These are phyloP conservation scores for Alectura lathami DNA, from an alignment of 2,113 vertebrate genomes.

Conservation along the genomic window DNA sequence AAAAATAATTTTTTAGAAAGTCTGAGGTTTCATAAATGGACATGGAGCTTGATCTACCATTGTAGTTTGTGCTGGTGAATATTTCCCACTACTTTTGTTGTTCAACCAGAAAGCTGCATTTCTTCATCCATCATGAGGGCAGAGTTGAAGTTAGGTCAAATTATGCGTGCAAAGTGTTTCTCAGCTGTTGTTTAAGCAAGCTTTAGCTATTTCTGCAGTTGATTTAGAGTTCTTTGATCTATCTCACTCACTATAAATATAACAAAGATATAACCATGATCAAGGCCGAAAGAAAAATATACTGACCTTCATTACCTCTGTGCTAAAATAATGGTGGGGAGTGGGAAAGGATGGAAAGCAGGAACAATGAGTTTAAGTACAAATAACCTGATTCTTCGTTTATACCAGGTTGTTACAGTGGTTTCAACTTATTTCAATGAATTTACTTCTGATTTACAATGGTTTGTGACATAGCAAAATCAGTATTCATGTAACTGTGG, in stretches of 20 bases:
- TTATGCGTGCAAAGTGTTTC: slow-evolving; percentile 25
- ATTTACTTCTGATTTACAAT: slow-evolving; percentile 11
- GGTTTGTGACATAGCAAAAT: not conserved
- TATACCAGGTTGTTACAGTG: not conserved
- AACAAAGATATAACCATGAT: slow-evolving; percentile 6
- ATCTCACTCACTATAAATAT: slow-evolving; percentile 51
- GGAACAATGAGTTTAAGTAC: not conserved
- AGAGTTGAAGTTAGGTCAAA: slow-evolving; percentile 60
- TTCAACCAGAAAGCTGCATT: slow-evolving; percentile 32
- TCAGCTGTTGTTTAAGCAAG: slow-evolving; percentile 52
- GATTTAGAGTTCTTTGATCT: slow-evolving; percentile 58
- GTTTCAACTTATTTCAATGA: not conserved
- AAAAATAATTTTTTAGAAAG: not conserved
- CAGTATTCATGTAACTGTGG: not conserved
- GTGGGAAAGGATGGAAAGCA: not conserved
- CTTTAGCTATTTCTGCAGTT: slow-evolving; percentile 40
- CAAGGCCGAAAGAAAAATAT: slow-evolving; percentile 40
- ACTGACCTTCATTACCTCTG: slow-evolving; percentile 30
- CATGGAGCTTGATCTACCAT: not conserved
- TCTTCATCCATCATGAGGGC: slow-evolving; percentile 25
- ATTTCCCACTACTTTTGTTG: slow-evolving; percentile 2
- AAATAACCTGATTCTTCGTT: slow-evolving; percentile 3
- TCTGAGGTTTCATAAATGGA: not conserved
- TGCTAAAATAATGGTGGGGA: slow-evolving; percentile 25
- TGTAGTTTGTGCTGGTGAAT: not conserved